Percentiles rank a stretch among this genome's conserved stretches.
phyloP scores from a whole-genome alignment of 2,113 vertebrate species.

The Brachyistius frenatus region DNA sequence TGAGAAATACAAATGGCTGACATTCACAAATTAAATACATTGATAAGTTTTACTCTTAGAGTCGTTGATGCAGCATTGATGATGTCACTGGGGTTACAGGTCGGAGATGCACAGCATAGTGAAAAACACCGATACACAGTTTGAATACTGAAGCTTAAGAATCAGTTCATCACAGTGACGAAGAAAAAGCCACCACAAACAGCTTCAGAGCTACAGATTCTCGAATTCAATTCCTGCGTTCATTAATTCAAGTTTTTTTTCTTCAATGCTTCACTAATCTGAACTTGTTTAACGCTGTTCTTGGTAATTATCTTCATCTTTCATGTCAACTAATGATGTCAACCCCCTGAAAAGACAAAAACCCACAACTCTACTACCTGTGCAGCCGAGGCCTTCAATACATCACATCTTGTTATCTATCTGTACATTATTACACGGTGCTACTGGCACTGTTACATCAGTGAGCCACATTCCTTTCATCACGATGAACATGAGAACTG shows the following conservation, averaged over 20 bases:
- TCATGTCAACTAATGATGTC: neutral
- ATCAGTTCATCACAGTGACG: neutral
- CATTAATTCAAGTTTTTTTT: neutral
- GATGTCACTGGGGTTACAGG: conserved; percentile 22
- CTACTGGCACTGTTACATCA: too few species aligned
- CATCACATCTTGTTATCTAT: too few species aligned
- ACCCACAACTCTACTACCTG: neutral
- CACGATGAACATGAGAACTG: neutral
- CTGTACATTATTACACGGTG: too few species aligned
- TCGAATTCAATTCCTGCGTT: neutral
- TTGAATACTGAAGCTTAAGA: neutral
- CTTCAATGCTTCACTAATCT: neutral
- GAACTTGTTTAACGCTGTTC: neutral
- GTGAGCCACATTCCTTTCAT: neutral
- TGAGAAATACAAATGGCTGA: conserved; percentile 29
- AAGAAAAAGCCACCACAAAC: neutral
- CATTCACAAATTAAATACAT: conserved; percentile 43
- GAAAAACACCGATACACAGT: neutral
- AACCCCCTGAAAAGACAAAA: neutral
- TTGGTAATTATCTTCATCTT: neutral
- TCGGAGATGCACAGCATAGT: conserved; percentile 26
- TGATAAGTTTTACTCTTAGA: neutral
- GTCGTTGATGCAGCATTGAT: conserved; percentile 32
- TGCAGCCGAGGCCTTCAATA: too few species aligned
- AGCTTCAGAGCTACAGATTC: neutral